Percentiles rank a stretch among this genome's conserved stretches.
Evolutionary conservation across 2,888 invertebrate genomes (phyloP).

Genomic region (Alcis repandata): DNA sequence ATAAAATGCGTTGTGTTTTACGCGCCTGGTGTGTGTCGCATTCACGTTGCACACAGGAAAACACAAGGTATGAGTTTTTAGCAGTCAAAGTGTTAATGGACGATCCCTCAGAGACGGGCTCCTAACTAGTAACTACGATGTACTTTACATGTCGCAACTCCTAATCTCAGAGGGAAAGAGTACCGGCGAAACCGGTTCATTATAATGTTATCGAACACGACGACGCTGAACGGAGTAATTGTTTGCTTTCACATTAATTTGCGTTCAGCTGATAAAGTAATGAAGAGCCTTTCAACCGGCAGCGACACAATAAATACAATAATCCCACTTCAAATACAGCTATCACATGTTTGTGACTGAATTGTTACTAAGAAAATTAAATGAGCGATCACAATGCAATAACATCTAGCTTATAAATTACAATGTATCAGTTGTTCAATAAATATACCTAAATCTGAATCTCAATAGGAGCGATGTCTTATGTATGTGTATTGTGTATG

Average conservation of each 20-base stretch:
- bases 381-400: not conserved
- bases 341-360: conserved; percentile 5
- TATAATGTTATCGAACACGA: conserved; percentile 23
- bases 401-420: too few relatives aligned
- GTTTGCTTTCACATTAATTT: conserved; percentile 35
- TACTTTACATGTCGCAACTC: too few relatives aligned
- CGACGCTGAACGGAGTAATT: conserved; percentile 17
- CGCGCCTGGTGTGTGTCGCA: too few relatives aligned
- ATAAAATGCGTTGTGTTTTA: too few relatives aligned
- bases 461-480: not conserved
- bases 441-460: too few relatives aligned
- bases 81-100: too few relatives aligned
- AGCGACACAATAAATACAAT: not conserved
- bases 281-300: conserved; percentile 4
- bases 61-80: too few relatives aligned
- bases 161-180: not conserved
- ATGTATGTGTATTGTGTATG: too few relatives aligned
- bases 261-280: conserved; percentile 34
- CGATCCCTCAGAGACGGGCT: too few relatives aligned
- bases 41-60: too few relatives aligned
- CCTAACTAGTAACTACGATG: too few relatives aligned
- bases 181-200: conserved; percentile 3
- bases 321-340: conserved; percentile 17
- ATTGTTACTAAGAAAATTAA: not conserved
- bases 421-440: too few relatives aligned